These are phyloP conservation scores for Cydia fagiglandana DNA, from an alignment of 1,140 invertebrate genomes.

Conservation along the genomic window DNA sequence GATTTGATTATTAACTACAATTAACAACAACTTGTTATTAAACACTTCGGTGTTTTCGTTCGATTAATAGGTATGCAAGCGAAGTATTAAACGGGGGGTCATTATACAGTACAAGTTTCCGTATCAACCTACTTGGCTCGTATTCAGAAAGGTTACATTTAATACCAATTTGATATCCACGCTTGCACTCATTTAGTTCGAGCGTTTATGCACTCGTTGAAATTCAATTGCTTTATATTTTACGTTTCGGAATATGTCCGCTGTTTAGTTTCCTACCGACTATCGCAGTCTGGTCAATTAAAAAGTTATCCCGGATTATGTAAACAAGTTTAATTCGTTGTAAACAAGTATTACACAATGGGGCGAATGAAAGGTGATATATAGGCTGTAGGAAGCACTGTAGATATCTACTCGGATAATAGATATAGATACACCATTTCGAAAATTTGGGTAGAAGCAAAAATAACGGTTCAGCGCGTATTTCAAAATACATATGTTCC, in stretches of 20 bases:
- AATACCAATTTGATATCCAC: background rate
- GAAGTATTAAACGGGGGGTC: no score
- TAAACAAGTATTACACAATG: slow-evolving; percentile 16
- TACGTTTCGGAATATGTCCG: background rate
- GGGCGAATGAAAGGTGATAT: background rate
- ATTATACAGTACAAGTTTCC: no score
- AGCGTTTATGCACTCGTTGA: no score
- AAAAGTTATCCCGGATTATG: background rate
- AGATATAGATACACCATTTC: no score
- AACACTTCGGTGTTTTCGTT: no score
- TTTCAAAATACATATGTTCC: background rate
- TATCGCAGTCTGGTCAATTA: background rate
- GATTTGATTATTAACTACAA: no score
- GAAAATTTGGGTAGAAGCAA: no score
- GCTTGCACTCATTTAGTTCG: no score
- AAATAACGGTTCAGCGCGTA: background rate
- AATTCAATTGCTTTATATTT: no score
- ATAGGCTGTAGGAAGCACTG: background rate
- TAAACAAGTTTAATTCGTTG: background rate
- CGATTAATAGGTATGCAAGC: no score
- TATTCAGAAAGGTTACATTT: background rate
- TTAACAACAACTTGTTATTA: no score
- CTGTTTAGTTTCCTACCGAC: background rate
- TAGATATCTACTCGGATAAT: background rate
- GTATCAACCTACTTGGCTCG: no score